Base-by-base conservation (phyloP, 2,888 invertebrate species). In the Theretra japonica region DNA sequence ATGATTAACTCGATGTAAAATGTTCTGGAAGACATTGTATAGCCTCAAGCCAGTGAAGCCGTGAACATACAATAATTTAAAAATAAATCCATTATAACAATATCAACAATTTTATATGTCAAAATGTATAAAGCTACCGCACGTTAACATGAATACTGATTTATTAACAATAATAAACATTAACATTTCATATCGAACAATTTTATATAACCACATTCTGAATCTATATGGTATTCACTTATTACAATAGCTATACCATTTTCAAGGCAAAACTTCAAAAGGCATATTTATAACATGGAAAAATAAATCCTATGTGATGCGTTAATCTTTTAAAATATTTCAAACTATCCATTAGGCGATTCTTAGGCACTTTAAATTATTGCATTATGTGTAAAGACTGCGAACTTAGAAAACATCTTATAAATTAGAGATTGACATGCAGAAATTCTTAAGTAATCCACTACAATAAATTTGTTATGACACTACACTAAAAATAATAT, bases 21-120 rank as follows among this genome's bases (percentile, higher is more conserved):
- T 76, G 70, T 80, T 79, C 77, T 90, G 93, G 93, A 93, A 93
- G 93, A 93, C 92, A 85, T 87, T 77, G 72, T 81, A 83, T 76
- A 80, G 81, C 83, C 81, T 81, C 80, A 79, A 82, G 79, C 79
- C 69, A 73, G 74, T 23, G 71, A 78, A 77, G 70, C 70, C 70
- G 25, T 17, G 41, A 71, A 65, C 56, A 50, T 65, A 71, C 71
- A 75, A 73, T 75, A 73, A 70, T 72, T 74, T 74, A 75, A 75
- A 76, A 75, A 75, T 74, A 72, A 80, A 73, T 79, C 78, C 73
- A 73, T 76, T 53, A 75, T 79, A 81, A 82, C 57, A 73, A 73
- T 58, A 74, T 74, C 28, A 69, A 73, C 70, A 72, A 70, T 71
- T 68, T 69, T 73, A 70, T 53, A 53, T 71, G 62, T 56, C 56